phyloP scores from a whole-genome alignment of 2,797 vertebrate genomes.

The Oryzias dopingdopingensis region DNA sequence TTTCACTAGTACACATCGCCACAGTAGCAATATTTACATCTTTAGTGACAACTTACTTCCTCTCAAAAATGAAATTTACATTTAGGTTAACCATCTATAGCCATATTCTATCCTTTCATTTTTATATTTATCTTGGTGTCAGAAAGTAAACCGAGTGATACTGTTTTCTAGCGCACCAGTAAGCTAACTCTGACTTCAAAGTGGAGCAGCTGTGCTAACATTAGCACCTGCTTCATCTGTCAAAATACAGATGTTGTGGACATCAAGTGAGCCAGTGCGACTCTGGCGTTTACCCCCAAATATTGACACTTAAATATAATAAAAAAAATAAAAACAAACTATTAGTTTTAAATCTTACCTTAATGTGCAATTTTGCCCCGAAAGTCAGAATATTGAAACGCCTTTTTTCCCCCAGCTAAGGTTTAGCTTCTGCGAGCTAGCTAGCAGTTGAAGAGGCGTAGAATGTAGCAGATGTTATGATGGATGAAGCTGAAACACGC shows the following conservation, averaged over 20 bases:
- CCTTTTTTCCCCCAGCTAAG: conserved; percentile 7
- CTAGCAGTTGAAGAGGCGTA: conserved; percentile 27
- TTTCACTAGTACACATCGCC: too few relatives aligned
- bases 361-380: neutral
- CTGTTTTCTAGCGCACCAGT: conserved; percentile 1
- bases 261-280: conserved; percentile 38
- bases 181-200: conserved; percentile 29
- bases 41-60: too few relatives aligned
- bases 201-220: conserved; percentile 45
- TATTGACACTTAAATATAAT: neutral
- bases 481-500: conserved; percentile 46
- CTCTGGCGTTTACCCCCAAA: neutral
- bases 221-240: conserved; percentile 61
- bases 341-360: conserved; percentile 36
- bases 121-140: too few relatives aligned
- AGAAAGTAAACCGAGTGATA: neutral
- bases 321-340: neutral
- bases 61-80: too few relatives aligned
- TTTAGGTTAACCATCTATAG: neutral
- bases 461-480: conserved; percentile 25
- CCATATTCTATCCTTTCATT: too few relatives aligned
- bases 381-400: neutral
- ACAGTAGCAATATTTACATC: too few relatives aligned
- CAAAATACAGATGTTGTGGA: conserved; percentile 63
- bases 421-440: conserved; percentile 26